Evolutionary conservation across 2,113 vertebrate species (phyloP), one percentile per base, ranked within the genome.

Genomic region (Cheirogaleus medius): DNA sequence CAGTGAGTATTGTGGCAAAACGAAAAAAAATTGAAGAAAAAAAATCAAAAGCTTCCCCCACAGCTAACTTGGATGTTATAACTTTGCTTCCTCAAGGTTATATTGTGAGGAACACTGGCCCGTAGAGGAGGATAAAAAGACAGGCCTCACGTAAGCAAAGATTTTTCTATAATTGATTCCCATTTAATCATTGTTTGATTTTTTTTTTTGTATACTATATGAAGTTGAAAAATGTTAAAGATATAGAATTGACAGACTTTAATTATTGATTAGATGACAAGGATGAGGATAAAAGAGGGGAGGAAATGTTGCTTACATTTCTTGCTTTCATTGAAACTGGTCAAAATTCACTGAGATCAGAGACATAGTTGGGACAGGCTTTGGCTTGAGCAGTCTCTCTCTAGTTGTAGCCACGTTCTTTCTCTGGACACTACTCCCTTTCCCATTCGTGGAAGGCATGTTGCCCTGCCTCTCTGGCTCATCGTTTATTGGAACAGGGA

Each of bases 211-310:
- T 85, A 81, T 0, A 60, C 2, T 86, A 1, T 29, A 83, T 34
- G 10, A 49, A 80, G 27, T 78, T 54, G 18, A 95, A 89, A 90
- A 85, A 68, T 78, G 17, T 44, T 80, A 89, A 29, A 89, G 13
- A 64, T 71, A 49, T 0, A 34, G 5, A 73, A 89, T 39, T 84
- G 52, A 42, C 21, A 88, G 5, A 32, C 39, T 49, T 60, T 80
- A 47, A n/a, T 69, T 18, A 73, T n/a, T 87, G 27, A 52, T 64
- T 54, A 54, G n/a, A 71, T 17, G 12, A 49, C 34, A 27, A 39
- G 34, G 27, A 78, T 66, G 42, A 56, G 11, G 11, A 69, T 32
- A 58, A 87, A 84, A 66, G 49, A 58, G 17, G 6, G 29, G 11
- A 47, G 47, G 47, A 68, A 78, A 78, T 29, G 17, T 68, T 15